Conservation (phyloP, 2,888 invertebrate species). For the Crossocerus cetratus region DNA sequence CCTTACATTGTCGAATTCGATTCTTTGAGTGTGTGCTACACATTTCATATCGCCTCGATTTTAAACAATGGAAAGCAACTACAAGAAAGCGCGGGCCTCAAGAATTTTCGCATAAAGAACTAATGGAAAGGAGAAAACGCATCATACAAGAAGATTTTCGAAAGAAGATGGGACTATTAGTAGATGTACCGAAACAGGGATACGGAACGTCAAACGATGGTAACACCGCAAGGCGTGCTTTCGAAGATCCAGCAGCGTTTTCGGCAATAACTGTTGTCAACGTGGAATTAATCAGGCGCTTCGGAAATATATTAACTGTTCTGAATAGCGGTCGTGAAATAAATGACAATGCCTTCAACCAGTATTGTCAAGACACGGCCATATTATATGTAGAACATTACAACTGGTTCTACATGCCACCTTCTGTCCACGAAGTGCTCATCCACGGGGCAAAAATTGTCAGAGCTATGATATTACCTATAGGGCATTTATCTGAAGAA, state of each 20-base stretch:
- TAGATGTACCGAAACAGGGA: neutral
- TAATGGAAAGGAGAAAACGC: no score
- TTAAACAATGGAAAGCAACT: no score
- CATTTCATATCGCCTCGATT: no score
- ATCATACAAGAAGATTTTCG: no score
- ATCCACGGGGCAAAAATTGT: no score
- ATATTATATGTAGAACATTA: slow-evolving; percentile 12
- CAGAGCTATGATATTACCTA: no score
- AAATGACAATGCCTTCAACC: neutral
- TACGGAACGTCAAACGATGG: slow-evolving; percentile 3
- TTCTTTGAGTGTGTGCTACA: no score
- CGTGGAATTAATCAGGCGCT: neutral
- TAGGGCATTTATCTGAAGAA: slow-evolving; percentile 5
- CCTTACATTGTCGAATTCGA: no score
- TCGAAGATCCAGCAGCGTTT: slow-evolving; percentile 6
- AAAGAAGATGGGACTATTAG: no score
- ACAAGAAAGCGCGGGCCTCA: no score
- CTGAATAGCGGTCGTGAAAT: slow-evolving; percentile 6
- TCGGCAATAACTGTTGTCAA: slow-evolving; percentile 7
- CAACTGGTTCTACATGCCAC: slow-evolving; percentile 13
- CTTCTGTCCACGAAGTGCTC: slow-evolving; percentile 7
- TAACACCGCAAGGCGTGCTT: neutral
- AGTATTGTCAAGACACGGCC: slow-evolving; percentile 1
- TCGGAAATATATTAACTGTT: slow-evolving; percentile 5
- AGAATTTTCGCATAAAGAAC: no score